Percentiles rank a stretch among this genome's conserved stretches.
phyloP scores from a whole-genome alignment of 2,797 vertebrate species.

The Sebastes wilsoni region DNA sequence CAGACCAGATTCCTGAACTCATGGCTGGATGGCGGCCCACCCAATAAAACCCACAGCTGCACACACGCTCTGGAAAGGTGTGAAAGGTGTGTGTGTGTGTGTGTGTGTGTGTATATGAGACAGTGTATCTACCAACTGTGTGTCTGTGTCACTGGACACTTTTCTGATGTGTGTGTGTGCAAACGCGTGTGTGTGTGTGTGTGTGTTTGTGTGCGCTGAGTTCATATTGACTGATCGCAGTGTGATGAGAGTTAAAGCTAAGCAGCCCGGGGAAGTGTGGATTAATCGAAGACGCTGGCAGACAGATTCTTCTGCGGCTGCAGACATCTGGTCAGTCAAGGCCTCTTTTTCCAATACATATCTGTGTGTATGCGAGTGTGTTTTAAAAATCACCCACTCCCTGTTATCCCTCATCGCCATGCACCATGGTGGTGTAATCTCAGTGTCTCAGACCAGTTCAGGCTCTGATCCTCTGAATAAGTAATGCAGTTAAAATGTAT shows the following conservation, averaged over 20 bases:
- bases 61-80: slow-evolving; percentile 39
- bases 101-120: background rate
- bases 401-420: background rate
- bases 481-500: slow-evolving; percentile 31
- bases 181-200: background rate
- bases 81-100: slow-evolving; percentile 24
- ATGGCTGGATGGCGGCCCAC: slow-evolving; percentile 53
- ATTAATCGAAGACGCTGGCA: slow-evolving; percentile 64
- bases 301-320: slow-evolving; percentile 36
- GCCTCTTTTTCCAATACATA: slow-evolving; percentile 37
- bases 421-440: background rate
- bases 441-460: slow-evolving; percentile 4
- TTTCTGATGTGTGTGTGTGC: slow-evolving; percentile 26
- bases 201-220: slow-evolving; percentile 15
- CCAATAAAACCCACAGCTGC: slow-evolving; percentile 59
- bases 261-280: slow-evolving; percentile 55
- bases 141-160: slow-evolving; percentile 18
- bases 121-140: slow-evolving; percentile 10
- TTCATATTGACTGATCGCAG: slow-evolving; percentile 58
- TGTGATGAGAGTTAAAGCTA: slow-evolving; percentile 55
- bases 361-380: background rate
- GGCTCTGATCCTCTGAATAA: slow-evolving; percentile 29
- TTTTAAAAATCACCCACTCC: background rate
- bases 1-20: slow-evolving; percentile 65
- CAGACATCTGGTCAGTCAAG: slow-evolving; percentile 48